These are phyloP conservation scores for Spondyliosoma cantharus DNA, from an alignment of 2,797 vertebrate species.

Conservation along the genomic window DNA sequence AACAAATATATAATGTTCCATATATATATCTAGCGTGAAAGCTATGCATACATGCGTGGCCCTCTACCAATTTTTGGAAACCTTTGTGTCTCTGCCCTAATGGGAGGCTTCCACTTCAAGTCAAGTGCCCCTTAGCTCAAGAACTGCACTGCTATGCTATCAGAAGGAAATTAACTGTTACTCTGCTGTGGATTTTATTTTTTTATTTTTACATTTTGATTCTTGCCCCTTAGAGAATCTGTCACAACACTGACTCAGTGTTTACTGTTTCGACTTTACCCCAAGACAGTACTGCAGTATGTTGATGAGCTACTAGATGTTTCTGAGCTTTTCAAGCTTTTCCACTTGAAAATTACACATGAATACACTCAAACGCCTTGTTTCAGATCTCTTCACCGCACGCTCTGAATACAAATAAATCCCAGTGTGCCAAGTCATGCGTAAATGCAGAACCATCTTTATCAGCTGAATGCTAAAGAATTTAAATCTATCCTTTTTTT, in stretches of 20 bases:
- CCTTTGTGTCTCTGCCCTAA: constrained; percentile 4
- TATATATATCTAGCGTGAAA: neutral
- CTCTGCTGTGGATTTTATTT: neutral
- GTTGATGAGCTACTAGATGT: constrained; percentile 10
- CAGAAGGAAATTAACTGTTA: neutral
- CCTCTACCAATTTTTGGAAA: neutral
- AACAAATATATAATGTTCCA: neutral
- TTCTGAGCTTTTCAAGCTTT: constrained; percentile 7
- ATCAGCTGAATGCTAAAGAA: neutral
- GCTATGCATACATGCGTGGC: neutral
- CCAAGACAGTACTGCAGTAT: neutral
- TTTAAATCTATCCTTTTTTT: neutral
- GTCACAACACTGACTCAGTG: constrained; percentile 1
- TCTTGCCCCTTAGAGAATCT: neutral
- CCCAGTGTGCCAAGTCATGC: neutral
- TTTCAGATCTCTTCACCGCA: neutral
- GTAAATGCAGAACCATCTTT: neutral
- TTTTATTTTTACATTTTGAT: neutral
- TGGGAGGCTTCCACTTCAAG: constrained; percentile 10
- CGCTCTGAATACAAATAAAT: neutral
- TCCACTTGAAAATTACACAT: constrained; percentile 11
- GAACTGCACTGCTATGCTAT: neutral
- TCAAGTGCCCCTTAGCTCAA: constrained; percentile 14
- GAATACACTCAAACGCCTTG: constrained; percentile 3
- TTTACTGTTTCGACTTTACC: constrained; percentile 26